phyloP scores from a whole-genome alignment of 2,797 vertebrate genomes.

The Danio choprae region DNA sequence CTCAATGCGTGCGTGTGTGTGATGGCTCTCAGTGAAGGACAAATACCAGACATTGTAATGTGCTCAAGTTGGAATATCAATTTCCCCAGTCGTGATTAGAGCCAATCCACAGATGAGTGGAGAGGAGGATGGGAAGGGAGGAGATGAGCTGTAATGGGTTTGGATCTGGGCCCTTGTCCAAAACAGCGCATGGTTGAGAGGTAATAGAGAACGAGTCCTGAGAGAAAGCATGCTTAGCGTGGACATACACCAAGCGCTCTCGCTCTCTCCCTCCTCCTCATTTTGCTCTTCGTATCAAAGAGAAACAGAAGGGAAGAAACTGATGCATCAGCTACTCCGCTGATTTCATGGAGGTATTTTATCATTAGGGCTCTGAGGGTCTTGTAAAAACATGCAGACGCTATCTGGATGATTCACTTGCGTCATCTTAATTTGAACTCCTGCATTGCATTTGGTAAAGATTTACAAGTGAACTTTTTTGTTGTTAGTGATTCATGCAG shows the following conservation, averaged over 20 bases:
- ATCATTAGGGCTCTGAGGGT: background rate
- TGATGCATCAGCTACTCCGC: conserved; percentile 15
- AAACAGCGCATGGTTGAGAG: conserved; percentile 64
- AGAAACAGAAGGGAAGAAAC: conserved; percentile 37
- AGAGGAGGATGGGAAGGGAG: conserved; percentile 51
- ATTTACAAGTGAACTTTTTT: background rate
- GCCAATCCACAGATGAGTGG: conserved; percentile 58
- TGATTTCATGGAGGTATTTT: conserved; percentile 25
- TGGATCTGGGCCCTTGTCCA: conserved; percentile 72
- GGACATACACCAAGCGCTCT: conserved; percentile 47
- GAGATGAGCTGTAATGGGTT: conserved; percentile 65
- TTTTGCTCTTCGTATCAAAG: conserved; percentile 37
- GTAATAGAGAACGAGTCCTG: conserved; percentile 62
- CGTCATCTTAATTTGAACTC: background rate
- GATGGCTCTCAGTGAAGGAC: conserved; percentile 61
- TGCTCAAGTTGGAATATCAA: conserved; percentile 59
- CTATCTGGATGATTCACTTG: background rate
- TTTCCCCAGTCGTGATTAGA: conserved; percentile 66
- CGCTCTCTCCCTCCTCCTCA: conserved; percentile 11
- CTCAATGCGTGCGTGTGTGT: background rate
- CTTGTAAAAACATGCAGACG: conserved; percentile 5
- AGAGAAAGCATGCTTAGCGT: conserved; percentile 53
- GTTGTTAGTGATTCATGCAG: no score
- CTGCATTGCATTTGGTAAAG: background rate
- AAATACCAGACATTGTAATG: conserved; percentile 63